Evolutionary conservation across 2,888 invertebrate species (phyloP), one percentile per base, ranked within the genome.

Genomic region (Papilio demoleus): DNA sequence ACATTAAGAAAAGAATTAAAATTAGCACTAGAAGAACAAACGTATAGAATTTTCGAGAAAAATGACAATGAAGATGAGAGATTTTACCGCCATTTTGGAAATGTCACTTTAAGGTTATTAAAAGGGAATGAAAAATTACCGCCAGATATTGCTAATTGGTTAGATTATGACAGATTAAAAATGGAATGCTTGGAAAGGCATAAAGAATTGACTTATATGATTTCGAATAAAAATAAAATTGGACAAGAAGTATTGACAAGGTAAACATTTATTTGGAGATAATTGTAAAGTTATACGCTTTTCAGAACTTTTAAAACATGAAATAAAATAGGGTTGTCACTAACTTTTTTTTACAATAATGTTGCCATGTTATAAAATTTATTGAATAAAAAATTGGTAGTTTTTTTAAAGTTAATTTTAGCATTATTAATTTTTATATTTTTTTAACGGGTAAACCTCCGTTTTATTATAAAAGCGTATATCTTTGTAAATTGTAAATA

Each of bases 151-250:
- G 88, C 88, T 34, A 81, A 79, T 56, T 94, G 95, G 94, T 83
- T 95, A 70, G 87, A 95, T 77, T 95, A 94, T 80, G 92, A 89
- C 56, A 86, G 86, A 76, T 86, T 95, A 76, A 94, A 93, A 84
- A 86, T 86, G 70, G 89, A 93, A 76, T 96, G 96, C 79, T 70
- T 92, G 24, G 82, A 82, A 65, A 77, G 86, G 71, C 92, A 92
- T 65, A 85, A 90, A 65, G 86, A 92, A 70, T 73, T 92, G 47
- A 88, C 83, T 50, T 84, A 82, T 71, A 86, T 90, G 83, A 78
- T 91, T 81, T 84, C 87, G 56, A 83, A 82, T 69, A 86, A 80
- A 74, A 87, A 84, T 72, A 87, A 86, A 79, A 73, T 81, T 47
- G 81, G 81, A 17, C 86, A 86, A 31, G 75, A 76, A 14, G 78